A percentile compares a stretch with the other conserved stretches of the same genome.
Evolutionary conservation across 2,888 invertebrate genomes (phyloP).

Genomic region (Sinohyriopsis cumingii): DNA sequence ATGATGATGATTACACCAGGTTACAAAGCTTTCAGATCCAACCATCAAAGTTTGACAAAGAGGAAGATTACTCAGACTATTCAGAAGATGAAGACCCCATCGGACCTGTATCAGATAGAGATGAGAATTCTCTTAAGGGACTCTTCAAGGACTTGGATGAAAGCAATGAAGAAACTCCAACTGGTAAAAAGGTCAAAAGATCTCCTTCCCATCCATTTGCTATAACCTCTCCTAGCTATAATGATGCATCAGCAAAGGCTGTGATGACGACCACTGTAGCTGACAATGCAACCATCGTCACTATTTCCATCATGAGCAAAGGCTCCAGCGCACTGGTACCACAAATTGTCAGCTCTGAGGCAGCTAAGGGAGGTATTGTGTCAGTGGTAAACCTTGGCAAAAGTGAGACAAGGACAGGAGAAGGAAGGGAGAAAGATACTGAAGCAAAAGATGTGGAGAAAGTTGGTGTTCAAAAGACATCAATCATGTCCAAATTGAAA

Average conservation of each 20-base stretch:
- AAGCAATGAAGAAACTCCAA: too few species aligned
- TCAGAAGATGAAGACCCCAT: too few species aligned
- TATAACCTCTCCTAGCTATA: conserved; percentile 57
- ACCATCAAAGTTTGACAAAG: too few species aligned
- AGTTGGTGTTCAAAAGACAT: conserved; percentile 17
- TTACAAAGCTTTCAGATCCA: too few species aligned
- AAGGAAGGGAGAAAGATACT: conserved; percentile 3
- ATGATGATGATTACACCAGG: too few species aligned
- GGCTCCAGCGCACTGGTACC: conserved; percentile 29
- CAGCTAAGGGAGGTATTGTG: conserved; percentile 37
- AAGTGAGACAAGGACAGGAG: not conserved
- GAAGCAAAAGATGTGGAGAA: conserved; percentile 12
- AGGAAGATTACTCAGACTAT: too few species aligned
- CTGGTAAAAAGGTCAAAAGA: too few species aligned
- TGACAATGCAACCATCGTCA: conserved; percentile 53
- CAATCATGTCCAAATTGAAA: conserved; percentile 32
- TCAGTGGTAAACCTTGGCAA: conserved; percentile 29
- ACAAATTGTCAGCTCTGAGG: conserved; percentile 28
- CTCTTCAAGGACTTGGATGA: too few species aligned
- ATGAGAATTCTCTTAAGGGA: too few species aligned
- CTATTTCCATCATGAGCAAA: conserved; percentile 57
- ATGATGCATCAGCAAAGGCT: conserved; percentile 54
- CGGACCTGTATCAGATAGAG: too few species aligned
- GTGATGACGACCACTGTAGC: conserved; percentile 57
- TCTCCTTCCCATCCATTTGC: conserved; percentile 32